Base-by-base conservation (phyloP, 1,140 invertebrate genomes). In the Mylabris phalerata region DNA sequence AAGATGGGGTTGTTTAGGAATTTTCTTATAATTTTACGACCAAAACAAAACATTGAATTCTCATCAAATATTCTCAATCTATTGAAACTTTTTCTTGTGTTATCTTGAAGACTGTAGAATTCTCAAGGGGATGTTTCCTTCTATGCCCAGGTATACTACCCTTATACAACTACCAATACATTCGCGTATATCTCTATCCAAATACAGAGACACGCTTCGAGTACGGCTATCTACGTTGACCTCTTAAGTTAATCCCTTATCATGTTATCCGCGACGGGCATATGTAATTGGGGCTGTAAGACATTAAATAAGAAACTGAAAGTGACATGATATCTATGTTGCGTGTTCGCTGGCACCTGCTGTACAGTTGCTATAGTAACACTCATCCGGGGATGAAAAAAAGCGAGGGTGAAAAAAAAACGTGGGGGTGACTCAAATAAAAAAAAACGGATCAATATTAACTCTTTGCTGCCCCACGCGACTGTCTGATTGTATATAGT, bases 381-480 rank as follows among this genome's bases (percentile, higher is more conserved):
- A 67, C 65, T 67, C 67, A 67, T 66, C 63, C 65, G 62, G 66
- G 63, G 66, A 67, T 67, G 66, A 66, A 71, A 71, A 72, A 72
- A 72, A 71, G 62, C 65, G 65, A 71, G 68, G 70, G 70, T 67
- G 64, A 71, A 74, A 72, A 71, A n/a, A 74, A 51, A 74, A 71
- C 68, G 69, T 68, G 72, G 72, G 72, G 72, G 72, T 73, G 72
- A 74, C 72, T 74, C 72, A 73, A 74, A 74, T 74, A 73, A 74
- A 74, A 73, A 47, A 47, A 74, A 74, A 70, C 72, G 72, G 72
- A 74, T 74, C 72, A 74, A 74, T 74, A 74, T 74, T 74, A 69
- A 69, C 67, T 57, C 72, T 74, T 74, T 74, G 63, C 65, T 65
- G 63, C 66, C 65, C 62, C 60, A 27, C 50, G 60, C 56, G 52